Evolutionary conservation across 2,888 invertebrate species (phyloP).

Genomic region (Trachelus iudaicus): DNA sequence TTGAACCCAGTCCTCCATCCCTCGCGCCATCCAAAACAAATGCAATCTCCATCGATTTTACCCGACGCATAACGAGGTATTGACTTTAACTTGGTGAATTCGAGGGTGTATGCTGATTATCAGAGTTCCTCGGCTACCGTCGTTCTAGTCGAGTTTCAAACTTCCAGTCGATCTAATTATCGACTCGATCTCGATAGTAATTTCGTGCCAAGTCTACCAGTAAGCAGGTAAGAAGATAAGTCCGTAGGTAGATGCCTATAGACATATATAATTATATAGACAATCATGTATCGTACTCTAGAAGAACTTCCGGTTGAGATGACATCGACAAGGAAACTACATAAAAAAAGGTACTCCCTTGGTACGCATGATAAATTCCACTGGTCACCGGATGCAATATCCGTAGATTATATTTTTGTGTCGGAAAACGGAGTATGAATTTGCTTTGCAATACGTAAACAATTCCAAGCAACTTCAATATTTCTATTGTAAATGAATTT

Average conservation of each 20-base stretch:
- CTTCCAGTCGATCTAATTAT: constrained; percentile 1
- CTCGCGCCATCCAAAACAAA: neutral
- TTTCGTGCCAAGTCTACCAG: neutral
- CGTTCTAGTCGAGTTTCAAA: neutral
- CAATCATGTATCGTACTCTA: neutral
- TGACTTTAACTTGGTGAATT: neutral
- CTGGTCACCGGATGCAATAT: neutral
- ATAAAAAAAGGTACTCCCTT: neutral
- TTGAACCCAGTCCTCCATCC: neutral
- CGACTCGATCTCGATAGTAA: neutral
- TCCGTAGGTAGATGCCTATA: neutral
- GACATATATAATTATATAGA: neutral
- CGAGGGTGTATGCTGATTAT: neutral
- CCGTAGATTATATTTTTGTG: neutral
- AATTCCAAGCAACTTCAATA: neutral
- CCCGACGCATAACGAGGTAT: neutral
- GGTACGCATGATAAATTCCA: neutral
- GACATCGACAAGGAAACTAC: neutral
- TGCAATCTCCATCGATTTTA: neutral
- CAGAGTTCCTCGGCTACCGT: neutral
- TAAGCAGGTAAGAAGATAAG: neutral
- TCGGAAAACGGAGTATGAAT: neutral
- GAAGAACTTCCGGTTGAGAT: neutral
- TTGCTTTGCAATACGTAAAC: neutral
- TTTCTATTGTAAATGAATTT: neutral